These are phyloP conservation scores for Cephus runcator DNA, from an alignment of 2,888 invertebrate genomes.

Conservation along the genomic window DNA sequence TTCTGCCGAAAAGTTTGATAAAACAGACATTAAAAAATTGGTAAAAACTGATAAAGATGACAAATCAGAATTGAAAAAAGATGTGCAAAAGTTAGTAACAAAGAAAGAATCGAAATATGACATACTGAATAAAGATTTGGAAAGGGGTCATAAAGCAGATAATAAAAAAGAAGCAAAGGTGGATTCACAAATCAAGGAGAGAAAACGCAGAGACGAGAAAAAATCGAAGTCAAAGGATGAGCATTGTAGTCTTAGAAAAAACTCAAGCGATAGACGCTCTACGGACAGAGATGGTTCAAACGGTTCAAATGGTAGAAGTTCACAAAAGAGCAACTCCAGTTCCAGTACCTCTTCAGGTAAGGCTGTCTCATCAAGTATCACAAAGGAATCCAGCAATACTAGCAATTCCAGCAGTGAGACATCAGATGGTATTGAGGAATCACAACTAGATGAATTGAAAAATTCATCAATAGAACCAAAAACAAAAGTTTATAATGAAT, in stretches of 20 bases:
- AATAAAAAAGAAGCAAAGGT: conserved; percentile 36
- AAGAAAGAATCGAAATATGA: conserved; percentile 25
- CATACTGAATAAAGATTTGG: conserved; percentile 23
- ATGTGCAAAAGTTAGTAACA: conserved; percentile 10
- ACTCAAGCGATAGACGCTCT: conserved; percentile 75
- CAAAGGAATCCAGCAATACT: conserved; percentile 68
- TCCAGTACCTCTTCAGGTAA: conserved; percentile 62
- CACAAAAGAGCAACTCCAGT: conserved; percentile 63
- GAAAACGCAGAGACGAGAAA: conserved; percentile 57
- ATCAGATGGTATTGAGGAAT: conserved; percentile 54
- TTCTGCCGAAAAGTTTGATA: conserved; percentile 45
- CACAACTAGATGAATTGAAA: conserved; percentile 37
- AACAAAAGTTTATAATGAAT: conserved; percentile 6
- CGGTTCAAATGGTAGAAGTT: conserved; percentile 68
- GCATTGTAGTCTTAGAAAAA: conserved; percentile 76
- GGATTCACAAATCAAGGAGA: conserved; percentile 48
- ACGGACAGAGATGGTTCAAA: conserved; percentile 85
- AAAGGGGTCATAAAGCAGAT: conserved; percentile 23
- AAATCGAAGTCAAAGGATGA: conserved; percentile 73
- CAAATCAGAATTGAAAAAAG: conserved; percentile 20
- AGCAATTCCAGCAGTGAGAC: conserved; percentile 65
- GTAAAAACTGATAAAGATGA: conserved; percentile 56
- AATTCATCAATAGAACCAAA: conserved; percentile 9
- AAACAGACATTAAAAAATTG: conserved; percentile 61
- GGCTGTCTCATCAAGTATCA: conserved; percentile 66